These are phyloP conservation scores for Drosophila seclusa DNA, from an alignment of 2,888 invertebrate species.

Conservation along the genomic window DNA sequence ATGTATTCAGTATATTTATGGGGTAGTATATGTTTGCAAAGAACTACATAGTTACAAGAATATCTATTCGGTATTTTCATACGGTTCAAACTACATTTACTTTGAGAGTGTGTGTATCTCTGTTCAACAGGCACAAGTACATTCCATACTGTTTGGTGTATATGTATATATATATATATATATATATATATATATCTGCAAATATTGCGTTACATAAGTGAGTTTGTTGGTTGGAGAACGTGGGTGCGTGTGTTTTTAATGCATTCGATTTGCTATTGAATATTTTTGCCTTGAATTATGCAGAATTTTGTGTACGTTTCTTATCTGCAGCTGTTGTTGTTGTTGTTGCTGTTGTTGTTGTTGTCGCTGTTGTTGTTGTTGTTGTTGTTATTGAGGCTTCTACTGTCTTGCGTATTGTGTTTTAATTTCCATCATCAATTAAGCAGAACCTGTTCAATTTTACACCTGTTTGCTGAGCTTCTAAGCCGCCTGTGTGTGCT, in stretches of 20 bases:
- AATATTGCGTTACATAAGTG: conserved; percentile 26
- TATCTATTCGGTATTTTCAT: too few relatives aligned
- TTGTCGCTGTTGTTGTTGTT: not conserved
- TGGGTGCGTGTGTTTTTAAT: conserved; percentile 58
- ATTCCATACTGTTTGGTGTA: not conserved
- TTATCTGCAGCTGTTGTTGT: conserved; percentile 23
- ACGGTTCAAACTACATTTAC: not conserved
- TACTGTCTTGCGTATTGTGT: conserved; percentile 5
- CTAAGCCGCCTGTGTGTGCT: not conserved
- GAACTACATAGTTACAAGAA: not conserved
- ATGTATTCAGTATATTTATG: not conserved
- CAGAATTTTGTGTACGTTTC: conserved; percentile 39
- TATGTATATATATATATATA: not conserved
- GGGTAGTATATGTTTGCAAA: not conserved
- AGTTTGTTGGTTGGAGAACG: conserved; percentile 28
- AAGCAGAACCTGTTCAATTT: conserved; percentile 12
- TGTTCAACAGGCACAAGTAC: not conserved
- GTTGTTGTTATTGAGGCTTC: not conserved
- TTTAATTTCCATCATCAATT: conserved; percentile 29
- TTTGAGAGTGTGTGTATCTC: not conserved
- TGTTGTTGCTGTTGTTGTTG: not conserved
- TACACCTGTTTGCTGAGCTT: conserved; percentile 10
- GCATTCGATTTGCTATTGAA: conserved; percentile 52
- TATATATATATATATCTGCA: not conserved
- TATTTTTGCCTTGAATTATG: conserved; percentile 36